Evolutionary conservation across 2,797 vertebrate genomes (phyloP), one percentile per base, ranked within the genome.

Genomic region (Discoglossus pictus): DNA sequence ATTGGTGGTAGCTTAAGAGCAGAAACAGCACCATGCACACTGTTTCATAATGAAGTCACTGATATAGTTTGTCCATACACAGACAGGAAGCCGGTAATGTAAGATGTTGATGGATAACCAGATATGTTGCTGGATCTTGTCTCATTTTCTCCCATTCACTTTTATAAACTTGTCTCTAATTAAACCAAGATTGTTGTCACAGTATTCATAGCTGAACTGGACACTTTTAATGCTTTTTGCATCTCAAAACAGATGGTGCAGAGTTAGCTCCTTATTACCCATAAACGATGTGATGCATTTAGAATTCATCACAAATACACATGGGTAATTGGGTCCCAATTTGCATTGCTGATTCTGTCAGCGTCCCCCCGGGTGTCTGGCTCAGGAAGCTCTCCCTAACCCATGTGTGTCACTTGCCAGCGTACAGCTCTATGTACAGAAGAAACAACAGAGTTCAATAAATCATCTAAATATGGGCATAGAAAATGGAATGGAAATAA

Each of bases 191-290:
- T 18, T 11, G 8, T 17, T 31, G 15, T 61, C 56, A 53, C 20
- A 42, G 31, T 15, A 51, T 50, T 24, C 44, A 21, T 20, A 27
- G 31, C 40, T 50, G 63, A 77, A 80, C 74, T 53, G 36, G 43
- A 61, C 64, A 11, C 61, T 75, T 79, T 74, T 65, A 67, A 74
- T 59, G 65, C 27, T 73, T 47, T 17, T 39, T 51, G 39, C 67
- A 69, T 54, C 61, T 73, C 62, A 42, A 61, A 82, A 67, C 80
- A 80, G 80, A 79, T 82, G 78, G 63, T 69, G 73, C 68, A 80
- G 78, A 75, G 74, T 65, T 72, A 64, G 47, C 72, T 53, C 46
- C 53, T 79, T 61, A 44, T 75, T 72, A 73, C 44, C 4, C 40
- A 3, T 62, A 55, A 76, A 59, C 35, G 38, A 27, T 47, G 34